Evolutionary conservation across 2,113 vertebrate genomes (phyloP).

Genomic region (Dermatemys mawii): DNA sequence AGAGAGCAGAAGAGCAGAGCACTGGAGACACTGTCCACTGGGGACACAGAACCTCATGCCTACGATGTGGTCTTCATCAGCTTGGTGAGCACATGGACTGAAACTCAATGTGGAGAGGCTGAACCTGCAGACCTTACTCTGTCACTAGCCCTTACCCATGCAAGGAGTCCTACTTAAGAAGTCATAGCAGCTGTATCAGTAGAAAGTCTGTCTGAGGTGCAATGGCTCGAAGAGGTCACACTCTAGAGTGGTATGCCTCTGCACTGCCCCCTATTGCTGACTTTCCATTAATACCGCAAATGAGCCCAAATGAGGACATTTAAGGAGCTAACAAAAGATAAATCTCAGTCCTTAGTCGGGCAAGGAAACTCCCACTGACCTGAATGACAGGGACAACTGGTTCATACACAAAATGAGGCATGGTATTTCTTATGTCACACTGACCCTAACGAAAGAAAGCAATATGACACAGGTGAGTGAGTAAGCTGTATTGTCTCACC

Average conservation of each 20-base stretch:
- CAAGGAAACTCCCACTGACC: neutral
- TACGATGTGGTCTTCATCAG: neutral
- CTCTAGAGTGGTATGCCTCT: neutral
- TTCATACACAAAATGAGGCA: neutral
- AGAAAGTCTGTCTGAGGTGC: neutral
- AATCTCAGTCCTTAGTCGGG: neutral
- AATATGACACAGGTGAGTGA: neutral
- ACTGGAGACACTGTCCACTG: neutral
- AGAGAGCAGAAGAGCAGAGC: neutral
- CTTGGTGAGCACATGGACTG: neutral
- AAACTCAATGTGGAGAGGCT: neutral
- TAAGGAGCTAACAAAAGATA: neutral
- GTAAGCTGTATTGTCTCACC: constrained; percentile 73
- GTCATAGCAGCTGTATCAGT: neutral
- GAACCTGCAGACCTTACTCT: neutral
- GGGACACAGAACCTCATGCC: neutral
- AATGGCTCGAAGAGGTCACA: neutral
- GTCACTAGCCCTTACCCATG: neutral
- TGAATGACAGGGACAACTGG: neutral
- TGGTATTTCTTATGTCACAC: neutral
- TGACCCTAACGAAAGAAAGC: neutral
- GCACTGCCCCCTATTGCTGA: neutral
- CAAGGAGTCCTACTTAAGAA: neutral
- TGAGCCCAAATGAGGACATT: neutral
- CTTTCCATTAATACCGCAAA: neutral